Conservation (phyloP, 2,888 invertebrate species). For the Euspilapteryx auroguttella region DNA sequence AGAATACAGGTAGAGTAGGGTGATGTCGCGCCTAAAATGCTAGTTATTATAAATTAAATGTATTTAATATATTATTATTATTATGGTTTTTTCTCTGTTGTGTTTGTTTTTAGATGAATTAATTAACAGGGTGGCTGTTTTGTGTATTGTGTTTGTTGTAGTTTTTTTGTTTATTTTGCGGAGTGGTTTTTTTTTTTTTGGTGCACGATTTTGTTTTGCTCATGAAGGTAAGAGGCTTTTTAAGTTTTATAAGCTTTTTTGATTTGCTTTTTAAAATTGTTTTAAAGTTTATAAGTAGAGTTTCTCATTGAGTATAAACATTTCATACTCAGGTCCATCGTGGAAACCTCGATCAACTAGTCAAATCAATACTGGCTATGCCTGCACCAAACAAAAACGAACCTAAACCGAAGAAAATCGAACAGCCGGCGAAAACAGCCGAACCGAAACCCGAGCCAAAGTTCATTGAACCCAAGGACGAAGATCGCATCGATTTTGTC, state of each 20-base stretch:
- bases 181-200: conserved; percentile 10
- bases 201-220: conserved; percentile 11
- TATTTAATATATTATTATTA: no score
- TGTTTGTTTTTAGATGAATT: conserved; percentile 8
- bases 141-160: conserved; percentile 8
- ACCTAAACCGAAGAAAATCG: conserved; percentile 18
- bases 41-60: no score
- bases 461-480: conserved; percentile 29
- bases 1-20: no score
- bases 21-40: no score
- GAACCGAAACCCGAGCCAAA: conserved; percentile 22
- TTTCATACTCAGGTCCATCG: conserved; percentile 55
- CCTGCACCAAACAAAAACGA: conserved; percentile 36
- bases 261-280: conserved; percentile 8
- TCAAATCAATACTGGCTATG: conserved; percentile 43
- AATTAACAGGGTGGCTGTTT: conserved; percentile 8
- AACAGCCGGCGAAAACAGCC: conserved; percentile 19
- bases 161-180: conserved; percentile 7
- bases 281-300: conserved; percentile 6
- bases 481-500: conserved; percentile 54
- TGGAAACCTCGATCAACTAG: conserved; percentile 51
- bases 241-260: conserved; percentile 7
- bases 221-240: conserved; percentile 11
- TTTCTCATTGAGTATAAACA: conserved; percentile 4
- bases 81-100: no score